Percentiles rank a stretch among this genome's conserved stretches.
Evolutionary conservation across 2,888 invertebrate genomes (phyloP).

Genomic region (Metalampra italica): DNA sequence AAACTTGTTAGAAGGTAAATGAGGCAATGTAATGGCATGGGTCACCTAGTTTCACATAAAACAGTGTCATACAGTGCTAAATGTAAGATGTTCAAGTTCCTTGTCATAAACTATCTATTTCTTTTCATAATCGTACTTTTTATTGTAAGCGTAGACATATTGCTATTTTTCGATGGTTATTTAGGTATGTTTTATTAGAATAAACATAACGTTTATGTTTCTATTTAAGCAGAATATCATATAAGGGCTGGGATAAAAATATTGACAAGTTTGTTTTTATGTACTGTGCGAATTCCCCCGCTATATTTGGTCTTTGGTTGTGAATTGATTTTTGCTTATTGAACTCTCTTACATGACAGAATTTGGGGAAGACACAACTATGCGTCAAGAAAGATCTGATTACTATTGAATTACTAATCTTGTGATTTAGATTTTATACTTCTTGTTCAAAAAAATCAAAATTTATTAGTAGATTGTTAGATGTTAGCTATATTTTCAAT

Average conservation of each 20-base stretch:
- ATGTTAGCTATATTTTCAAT: slow-evolving; percentile 79
- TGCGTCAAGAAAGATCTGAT: slow-evolving; percentile 55
- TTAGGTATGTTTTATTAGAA: slow-evolving; percentile 39
- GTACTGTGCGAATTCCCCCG: slow-evolving; percentile 4
- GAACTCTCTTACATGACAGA: slow-evolving; percentile 26
- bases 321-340: slow-evolving; percentile 28
- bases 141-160: slow-evolving; percentile 55
- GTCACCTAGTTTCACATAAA: slow-evolving; percentile 14
- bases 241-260: slow-evolving; percentile 61
- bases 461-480: slow-evolving; percentile 74
- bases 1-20: slow-evolving; percentile 21
- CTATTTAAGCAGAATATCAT: slow-evolving; percentile 70
- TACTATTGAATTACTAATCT: slow-evolving; percentile 66
- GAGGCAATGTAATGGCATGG: neutral
- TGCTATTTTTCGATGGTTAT: slow-evolving; percentile 74
- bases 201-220: slow-evolving; percentile 53
- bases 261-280: slow-evolving; percentile 41
- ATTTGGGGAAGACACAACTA: slow-evolving; percentile 39
- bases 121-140: slow-evolving; percentile 41
- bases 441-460: slow-evolving; percentile 78
- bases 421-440: slow-evolving; percentile 79
- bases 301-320: slow-evolving; percentile 36
- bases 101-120: slow-evolving; percentile 47
- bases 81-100: slow-evolving; percentile 58
- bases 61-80: slow-evolving; percentile 38